Conservation (phyloP, 2,797 vertebrate species). For the Ctenopoma kingsleyae region DNA sequence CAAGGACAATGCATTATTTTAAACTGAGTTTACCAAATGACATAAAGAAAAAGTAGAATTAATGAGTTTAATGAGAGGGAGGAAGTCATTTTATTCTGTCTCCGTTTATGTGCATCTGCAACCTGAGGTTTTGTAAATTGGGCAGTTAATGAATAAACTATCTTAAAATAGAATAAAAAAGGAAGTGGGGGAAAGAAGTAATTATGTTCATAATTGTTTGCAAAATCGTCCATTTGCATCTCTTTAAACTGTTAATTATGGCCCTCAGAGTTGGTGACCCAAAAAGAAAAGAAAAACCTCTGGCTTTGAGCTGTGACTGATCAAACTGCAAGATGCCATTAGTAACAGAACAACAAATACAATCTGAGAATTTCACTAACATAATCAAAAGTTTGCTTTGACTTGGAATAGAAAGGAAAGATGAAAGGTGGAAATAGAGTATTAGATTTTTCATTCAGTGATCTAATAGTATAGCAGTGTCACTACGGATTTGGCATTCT, state of each 20-base stretch:
- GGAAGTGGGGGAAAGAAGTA: constrained; percentile 11
- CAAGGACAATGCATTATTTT: constrained; percentile 29
- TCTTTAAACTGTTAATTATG: constrained; percentile 30
- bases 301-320: constrained; percentile 5
- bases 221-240: constrained; percentile 21
- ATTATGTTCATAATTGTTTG: constrained; percentile 25
- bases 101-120: constrained; percentile 18
- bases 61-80: constrained; percentile 28
- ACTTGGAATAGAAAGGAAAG: not conserved
- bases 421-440: not conserved
- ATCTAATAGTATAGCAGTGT: too few species aligned
- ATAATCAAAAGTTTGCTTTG: constrained; percentile 28
- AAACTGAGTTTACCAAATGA: constrained; percentile 35
- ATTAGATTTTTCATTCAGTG: not conserved
- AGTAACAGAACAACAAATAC: constrained; percentile 6
- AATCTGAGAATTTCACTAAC: constrained; percentile 2
- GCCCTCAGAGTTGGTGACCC: constrained; percentile 18
- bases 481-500: too few species aligned
- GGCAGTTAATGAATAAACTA: constrained; percentile 20
- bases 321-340: constrained; percentile 17
- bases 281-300: not conserved
- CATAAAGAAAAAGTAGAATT: constrained; percentile 32
- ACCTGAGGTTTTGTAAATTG: constrained; percentile 27
- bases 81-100: constrained; percentile 33
- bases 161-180: constrained; percentile 30